phyloP scores from a whole-genome alignment of 2,113 vertebrate genomes.

The Pluvialis apricaria region DNA sequence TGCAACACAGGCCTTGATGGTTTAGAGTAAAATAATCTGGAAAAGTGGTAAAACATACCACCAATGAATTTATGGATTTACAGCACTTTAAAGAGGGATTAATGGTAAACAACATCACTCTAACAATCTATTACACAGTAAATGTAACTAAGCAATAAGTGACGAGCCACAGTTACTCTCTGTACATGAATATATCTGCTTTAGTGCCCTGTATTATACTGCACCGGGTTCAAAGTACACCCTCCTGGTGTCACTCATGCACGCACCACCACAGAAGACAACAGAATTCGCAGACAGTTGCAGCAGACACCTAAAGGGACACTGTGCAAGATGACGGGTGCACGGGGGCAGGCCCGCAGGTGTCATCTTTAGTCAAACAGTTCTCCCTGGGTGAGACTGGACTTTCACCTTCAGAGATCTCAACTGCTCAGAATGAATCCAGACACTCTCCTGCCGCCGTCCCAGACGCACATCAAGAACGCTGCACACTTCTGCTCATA shows the following conservation, averaged over 20 bases:
- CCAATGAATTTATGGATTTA: not conserved
- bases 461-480: not conserved
- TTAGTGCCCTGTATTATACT: not conserved
- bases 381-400: accelerated
- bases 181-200: not conserved
- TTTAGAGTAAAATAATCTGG: not conserved
- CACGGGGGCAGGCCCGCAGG: not conserved
- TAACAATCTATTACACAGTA: not conserved
- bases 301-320: not conserved
- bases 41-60: not conserved
- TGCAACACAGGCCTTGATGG: not conserved
- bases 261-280: not conserved
- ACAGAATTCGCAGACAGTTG: not conserved
- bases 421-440: not conserved
- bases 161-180: not conserved
- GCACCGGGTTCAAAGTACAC: not conserved
- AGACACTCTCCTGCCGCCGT: not conserved
- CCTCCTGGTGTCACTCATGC: not conserved
- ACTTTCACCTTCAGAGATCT: not conserved
- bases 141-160: not conserved
- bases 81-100: not conserved
- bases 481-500: not conserved
- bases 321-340: no score
- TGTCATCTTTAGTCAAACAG: accelerated
- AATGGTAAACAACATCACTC: not conserved